Evolutionary conservation across 2,888 invertebrate genomes (phyloP), one percentile per base, ranked within the genome.

Genomic region (Cheilosia variabilis): DNA sequence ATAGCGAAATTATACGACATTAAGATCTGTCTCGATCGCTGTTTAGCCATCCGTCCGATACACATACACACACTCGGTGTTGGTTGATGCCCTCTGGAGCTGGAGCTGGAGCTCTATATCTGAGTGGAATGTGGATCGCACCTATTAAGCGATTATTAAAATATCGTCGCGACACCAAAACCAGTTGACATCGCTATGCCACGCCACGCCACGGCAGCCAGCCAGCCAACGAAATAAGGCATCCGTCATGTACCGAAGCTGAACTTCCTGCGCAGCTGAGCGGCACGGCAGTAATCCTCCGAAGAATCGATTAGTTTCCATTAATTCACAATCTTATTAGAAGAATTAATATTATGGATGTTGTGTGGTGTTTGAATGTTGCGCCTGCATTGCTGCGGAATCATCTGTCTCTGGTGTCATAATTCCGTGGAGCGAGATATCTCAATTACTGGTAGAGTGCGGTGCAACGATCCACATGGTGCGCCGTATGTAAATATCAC

Each of bases 271-370:
- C 81, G 81, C 81, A 66, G 66, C 45, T 62, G 55, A 58, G 31
- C 73, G 27, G 47, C 22, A 17, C 15, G 45, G 45, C n/a, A 17
- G 86, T 86, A 86, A 86, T 86, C 86, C 81, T 76, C 76, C 45
- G 22, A 50, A 81, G 81, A 86, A 86, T 86, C 86, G 86, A 86
- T 86, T 86, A 86, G 81, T 86, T 86, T 86, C 86, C 81, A 86
- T 86, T 86, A 86, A 86, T 86, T 86, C 86, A 86, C 86, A 76
- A 81, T 86, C 86, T 86, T 86, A 86, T 86, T 86, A 86, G 86
- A 86, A 81, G 81, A 81, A 86, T 86, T 86, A 86, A 86, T 86
- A 81, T 77, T 81, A 57, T 77, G 66, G 86, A 71, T 81, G 81
- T 76, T 80, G 80, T 80, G 60, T 80, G 80, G 57, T 83, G 78